Evolutionary conservation across 2,113 vertebrate species (phyloP).

Genomic region (Odocoileus hemionus): DNA sequence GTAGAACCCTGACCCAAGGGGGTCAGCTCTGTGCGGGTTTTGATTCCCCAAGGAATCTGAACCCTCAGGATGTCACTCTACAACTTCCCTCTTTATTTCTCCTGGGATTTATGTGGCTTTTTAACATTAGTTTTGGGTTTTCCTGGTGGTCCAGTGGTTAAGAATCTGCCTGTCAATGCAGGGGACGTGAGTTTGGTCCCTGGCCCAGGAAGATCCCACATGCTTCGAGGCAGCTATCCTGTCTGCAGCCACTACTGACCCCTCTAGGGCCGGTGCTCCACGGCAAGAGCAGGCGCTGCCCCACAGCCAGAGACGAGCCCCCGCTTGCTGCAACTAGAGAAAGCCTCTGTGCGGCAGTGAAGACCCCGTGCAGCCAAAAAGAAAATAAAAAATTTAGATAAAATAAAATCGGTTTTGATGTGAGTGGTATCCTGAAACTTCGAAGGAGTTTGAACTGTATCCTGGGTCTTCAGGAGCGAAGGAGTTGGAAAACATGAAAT

Average conservation of each 20-base stretch:
- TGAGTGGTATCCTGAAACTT: neutral
- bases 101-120: no score
- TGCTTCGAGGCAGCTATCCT: neutral
- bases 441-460: neutral
- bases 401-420: neutral
- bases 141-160: neutral
- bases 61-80: neutral
- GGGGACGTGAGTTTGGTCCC: neutral
- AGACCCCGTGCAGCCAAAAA: neutral
- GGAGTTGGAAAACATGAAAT: neutral
- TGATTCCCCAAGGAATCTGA: neutral
- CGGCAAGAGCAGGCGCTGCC: no score
- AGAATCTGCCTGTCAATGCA: neutral
- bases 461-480: neutral
- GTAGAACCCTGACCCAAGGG: fast-evolving
- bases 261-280: fast-evolving
- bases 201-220: neutral
- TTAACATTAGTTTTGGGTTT: neutral
- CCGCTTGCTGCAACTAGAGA: fast-evolving
- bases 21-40: neutral
- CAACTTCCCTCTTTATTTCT: neutral
- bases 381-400: neutral
- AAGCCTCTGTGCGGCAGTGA: neutral
- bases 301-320: neutral
- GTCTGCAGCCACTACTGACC: fast-evolving